Percentiles rank a stretch among this genome's conserved stretches.
phyloP scores from a whole-genome alignment of 1,140 invertebrate species.

The Platyura marginata region DNA sequence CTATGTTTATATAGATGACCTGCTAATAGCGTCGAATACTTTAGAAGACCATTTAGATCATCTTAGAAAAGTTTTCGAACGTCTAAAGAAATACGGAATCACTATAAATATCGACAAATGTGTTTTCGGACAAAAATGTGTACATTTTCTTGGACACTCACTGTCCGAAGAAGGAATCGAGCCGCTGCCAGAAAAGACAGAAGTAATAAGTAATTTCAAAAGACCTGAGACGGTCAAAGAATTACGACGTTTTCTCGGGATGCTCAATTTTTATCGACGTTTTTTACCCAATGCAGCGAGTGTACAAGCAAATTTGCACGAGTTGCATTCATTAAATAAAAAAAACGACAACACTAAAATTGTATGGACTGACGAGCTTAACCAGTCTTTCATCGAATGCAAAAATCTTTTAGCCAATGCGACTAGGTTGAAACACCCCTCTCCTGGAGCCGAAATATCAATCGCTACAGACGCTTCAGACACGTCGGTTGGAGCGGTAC shows the following conservation, averaged over 20 bases:
- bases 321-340: slow-evolving; percentile 5
- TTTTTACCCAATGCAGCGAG: slow-evolving; percentile 13
- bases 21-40: slow-evolving; percentile 13
- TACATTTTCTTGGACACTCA: slow-evolving; percentile 10
- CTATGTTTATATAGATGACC: no score
- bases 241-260: slow-evolving; percentile 14
- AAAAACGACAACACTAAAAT: slow-evolving; percentile 15
- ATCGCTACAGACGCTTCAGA: slow-evolving; percentile 20
- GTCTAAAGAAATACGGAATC: slow-evolving; percentile 8
- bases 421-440: slow-evolving; percentile 11
- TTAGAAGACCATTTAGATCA: slow-evolving; percentile 14
- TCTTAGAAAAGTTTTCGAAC: slow-evolving; percentile 7
- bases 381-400: slow-evolving; percentile 19
- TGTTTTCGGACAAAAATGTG: slow-evolving; percentile 8
- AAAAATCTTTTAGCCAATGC: slow-evolving; percentile 18
- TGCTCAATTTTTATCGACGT: slow-evolving; percentile 17
- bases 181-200: slow-evolving; percentile 10
- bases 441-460: slow-evolving; percentile 4
- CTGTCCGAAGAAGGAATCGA: slow-evolving; percentile 5
- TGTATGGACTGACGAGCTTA: slow-evolving; percentile 12
- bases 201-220: slow-evolving; percentile 8
- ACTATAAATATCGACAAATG: slow-evolving; percentile 13
- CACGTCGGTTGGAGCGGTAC: slow-evolving; percentile 14
- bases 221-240: slow-evolving; percentile 10
- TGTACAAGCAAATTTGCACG: slow-evolving; percentile 9